Conservation (phyloP, 30 jellyfish, hydroid and myxozoan species). For the Catostylus mosaicus region DNA sequence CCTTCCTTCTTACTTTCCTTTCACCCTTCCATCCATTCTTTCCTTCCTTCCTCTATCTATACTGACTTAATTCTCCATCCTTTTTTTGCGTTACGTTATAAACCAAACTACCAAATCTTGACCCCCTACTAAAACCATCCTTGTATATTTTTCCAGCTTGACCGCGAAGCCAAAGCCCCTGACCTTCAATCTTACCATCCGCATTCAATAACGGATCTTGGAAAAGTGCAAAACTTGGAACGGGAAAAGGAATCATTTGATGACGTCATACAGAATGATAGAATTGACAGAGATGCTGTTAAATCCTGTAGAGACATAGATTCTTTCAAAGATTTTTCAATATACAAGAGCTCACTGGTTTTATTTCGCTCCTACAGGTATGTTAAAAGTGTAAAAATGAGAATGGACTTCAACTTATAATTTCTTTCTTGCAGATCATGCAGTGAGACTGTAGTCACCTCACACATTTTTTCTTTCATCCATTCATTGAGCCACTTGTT, state of each 20-base stretch:
- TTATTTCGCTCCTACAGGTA: constrained; percentile 66
- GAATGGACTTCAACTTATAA: background rate
- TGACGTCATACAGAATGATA: background rate
- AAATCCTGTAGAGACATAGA: background rate
- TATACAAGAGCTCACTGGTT: constrained; percentile 39
- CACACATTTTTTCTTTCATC: too few species aligned
- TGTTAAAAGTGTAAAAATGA: background rate
- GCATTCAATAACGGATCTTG: background rate
- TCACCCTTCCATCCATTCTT: too few species aligned
- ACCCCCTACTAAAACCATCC: too few species aligned
- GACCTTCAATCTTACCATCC: background rate
- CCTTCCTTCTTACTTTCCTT: too few species aligned
- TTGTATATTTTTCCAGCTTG: background rate
- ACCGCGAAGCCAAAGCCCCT: background rate
- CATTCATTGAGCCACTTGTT: too few species aligned
- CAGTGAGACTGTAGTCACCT: too few species aligned
- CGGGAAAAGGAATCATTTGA: background rate
- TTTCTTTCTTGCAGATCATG: too few species aligned
- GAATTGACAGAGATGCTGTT: background rate
- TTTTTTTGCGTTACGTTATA: too few species aligned
- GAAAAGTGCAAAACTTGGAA: background rate
- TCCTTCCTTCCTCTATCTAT: too few species aligned
- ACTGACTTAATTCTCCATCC: too few species aligned
- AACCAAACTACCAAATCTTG: too few species aligned
- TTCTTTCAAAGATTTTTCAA: background rate